A percentile compares a stretch with the other conserved stretches of the same genome.
phyloP scores from a whole-genome alignment of 2,888 invertebrate species.

The Acutogordius australiensis region DNA sequence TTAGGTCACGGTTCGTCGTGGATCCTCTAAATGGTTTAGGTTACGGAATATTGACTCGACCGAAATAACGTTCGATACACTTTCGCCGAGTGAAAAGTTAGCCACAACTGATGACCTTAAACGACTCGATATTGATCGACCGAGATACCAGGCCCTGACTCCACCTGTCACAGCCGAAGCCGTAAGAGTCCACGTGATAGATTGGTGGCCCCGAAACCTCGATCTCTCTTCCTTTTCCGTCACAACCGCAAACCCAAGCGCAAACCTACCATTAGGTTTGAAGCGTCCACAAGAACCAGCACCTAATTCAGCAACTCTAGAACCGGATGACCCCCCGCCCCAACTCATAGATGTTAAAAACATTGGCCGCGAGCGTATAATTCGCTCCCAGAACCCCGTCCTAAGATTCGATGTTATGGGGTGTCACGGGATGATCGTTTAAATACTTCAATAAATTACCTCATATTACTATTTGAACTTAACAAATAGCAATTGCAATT shows the following conservation, averaged over 20 bases:
- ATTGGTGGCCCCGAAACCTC: neutral
- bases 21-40: neutral
- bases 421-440: constrained; percentile 6
- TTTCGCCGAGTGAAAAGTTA: neutral
- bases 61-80: neutral
- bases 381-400: neutral
- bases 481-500: too few species aligned
- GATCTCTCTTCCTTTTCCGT: neutral
- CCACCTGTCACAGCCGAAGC: neutral
- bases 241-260: neutral
- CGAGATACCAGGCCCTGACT: neutral
- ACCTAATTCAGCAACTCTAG: neutral
- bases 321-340: neutral
- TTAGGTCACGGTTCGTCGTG: neutral
- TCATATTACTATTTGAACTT: too few species aligned
- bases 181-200: neutral
- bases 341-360: neutral
- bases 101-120: neutral
- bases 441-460: too few species aligned
- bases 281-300: neutral
- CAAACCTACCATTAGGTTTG: neutral
- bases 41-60: neutral
- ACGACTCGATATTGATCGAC: neutral
- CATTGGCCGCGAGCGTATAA: neutral
- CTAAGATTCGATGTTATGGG: neutral